Conservation (phyloP, 35 echinoderm and acorn worm genomes). For the Heliocidaris tuberculata region DNA sequence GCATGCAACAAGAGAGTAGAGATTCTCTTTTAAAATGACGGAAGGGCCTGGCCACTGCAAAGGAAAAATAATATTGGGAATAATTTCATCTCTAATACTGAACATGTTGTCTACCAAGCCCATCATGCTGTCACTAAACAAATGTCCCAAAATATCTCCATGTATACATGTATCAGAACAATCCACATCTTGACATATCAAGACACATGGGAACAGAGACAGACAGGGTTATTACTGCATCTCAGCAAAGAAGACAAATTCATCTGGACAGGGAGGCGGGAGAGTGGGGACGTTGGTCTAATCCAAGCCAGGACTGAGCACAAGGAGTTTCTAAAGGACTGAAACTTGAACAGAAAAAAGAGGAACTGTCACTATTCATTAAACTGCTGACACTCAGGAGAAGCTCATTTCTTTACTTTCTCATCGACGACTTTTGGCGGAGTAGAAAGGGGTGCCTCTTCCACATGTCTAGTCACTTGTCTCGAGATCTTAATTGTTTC, state of each 20-base stretch:
- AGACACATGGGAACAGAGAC: background rate
- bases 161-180: background rate
- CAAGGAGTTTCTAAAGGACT: background rate
- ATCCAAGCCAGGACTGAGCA: background rate
- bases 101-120: background rate
- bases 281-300: background rate
- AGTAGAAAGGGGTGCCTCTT: background rate
- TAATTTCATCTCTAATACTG: background rate
- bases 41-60: too few relatives aligned
- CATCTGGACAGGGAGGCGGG: background rate
- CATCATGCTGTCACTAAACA: background rate
- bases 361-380: background rate
- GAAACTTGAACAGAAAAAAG: background rate
- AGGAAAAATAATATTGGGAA: background rate
- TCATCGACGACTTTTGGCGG: background rate
- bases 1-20: background rate
- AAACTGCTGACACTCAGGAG: background rate
- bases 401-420: background rate
- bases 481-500: background rate
- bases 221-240: background rate
- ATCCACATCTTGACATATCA: background rate
- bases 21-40: background rate
- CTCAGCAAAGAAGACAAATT: background rate
- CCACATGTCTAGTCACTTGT: background rate
- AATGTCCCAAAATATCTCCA: background rate